phyloP scores from a whole-genome alignment of 2,888 invertebrate species.

The Drosophila peninsularis region DNA sequence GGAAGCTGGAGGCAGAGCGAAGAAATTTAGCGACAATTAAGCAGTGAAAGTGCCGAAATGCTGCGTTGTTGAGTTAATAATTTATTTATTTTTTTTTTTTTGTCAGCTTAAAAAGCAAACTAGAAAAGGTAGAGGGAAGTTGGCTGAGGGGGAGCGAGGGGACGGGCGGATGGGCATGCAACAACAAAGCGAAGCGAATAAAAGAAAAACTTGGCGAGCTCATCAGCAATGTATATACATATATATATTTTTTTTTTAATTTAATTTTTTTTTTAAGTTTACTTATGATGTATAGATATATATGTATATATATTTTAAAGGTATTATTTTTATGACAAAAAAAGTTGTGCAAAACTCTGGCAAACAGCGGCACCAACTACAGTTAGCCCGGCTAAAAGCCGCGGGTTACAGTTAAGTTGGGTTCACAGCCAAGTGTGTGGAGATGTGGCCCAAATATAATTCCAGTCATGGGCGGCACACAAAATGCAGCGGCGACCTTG shows the following conservation, averaged over 20 bases:
- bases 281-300: too few species aligned
- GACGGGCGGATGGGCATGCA: conserved; percentile 1
- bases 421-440: conserved; percentile 17
- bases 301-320: background rate
- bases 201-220: conserved; percentile 23
- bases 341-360: conserved; percentile 5
- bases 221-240: conserved; percentile 32
- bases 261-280: too few species aligned
- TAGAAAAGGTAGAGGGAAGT: background rate
- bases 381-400: conserved; percentile 20
- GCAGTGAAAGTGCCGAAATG: conserved; percentile 68
- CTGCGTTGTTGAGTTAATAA: conserved; percentile 25
- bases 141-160: background rate
- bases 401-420: conserved; percentile 18
- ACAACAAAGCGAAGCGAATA: conserved; percentile 6
- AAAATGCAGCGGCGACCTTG: conserved; percentile 44
- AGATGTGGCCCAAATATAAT: conserved; percentile 8
- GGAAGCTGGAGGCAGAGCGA: conserved; percentile 27
- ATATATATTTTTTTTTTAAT: conserved; percentile 7
- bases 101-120: conserved; percentile 34
- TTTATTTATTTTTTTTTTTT: background rate
- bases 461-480: conserved; percentile 35
- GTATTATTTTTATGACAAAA: conserved; percentile 1
- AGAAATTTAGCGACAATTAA: conserved; percentile 76
- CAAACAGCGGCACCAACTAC: conserved; percentile 9